Evolutionary conservation across 2,888 invertebrate genomes (phyloP).

Genomic region (Tenthredo scrophulariae): DNA sequence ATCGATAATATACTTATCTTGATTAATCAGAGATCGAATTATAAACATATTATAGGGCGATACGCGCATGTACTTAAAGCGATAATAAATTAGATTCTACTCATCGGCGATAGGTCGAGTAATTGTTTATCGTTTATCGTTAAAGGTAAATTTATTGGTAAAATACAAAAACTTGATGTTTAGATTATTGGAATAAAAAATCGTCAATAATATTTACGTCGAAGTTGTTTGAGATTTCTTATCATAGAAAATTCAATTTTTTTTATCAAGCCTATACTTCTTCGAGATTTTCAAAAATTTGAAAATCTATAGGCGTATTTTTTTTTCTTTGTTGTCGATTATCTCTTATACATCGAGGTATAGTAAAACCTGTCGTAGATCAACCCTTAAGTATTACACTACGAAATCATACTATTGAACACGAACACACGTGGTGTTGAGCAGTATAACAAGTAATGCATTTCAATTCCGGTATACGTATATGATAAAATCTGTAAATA

Average conservation of each 20-base stretch:
- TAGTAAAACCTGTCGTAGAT: not conserved
- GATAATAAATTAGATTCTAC: not conserved
- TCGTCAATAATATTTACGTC: not conserved
- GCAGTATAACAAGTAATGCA: constrained; percentile 14
- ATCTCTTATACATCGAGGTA: too few relatives aligned
- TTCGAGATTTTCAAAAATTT: too few relatives aligned
- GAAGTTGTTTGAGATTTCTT: not conserved
- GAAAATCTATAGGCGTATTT: too few relatives aligned
- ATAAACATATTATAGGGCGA: constrained; percentile 53
- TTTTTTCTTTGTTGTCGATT: too few relatives aligned
- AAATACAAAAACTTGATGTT: not conserved
- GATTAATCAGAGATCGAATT: constrained; percentile 67
- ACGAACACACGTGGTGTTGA: not conserved
- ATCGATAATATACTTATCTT: constrained; percentile 52
- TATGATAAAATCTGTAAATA: constrained; percentile 45
- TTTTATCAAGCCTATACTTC: too few relatives aligned
- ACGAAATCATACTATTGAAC: not conserved
- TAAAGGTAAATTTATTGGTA: not conserved
- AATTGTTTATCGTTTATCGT: not conserved
- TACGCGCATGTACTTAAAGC: constrained; percentile 32
- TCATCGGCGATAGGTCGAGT: not conserved
- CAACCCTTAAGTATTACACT: not conserved
- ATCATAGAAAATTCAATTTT: too few relatives aligned
- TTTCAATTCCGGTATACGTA: constrained; percentile 47
- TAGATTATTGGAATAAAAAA: not conserved